Evolutionary conservation across 2,888 invertebrate species (phyloP).

Genomic region (Maniola hyperantus): DNA sequence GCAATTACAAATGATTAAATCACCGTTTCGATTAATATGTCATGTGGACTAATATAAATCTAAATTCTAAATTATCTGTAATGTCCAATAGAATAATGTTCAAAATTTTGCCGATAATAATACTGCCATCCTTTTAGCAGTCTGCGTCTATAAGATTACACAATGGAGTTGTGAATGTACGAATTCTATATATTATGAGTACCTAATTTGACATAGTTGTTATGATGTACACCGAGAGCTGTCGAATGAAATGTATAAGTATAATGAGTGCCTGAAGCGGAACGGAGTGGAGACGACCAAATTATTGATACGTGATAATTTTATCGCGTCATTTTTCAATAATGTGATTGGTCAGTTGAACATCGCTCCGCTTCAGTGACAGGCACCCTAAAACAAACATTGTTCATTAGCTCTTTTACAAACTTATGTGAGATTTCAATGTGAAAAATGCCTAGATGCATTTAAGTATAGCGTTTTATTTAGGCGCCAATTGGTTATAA

Average conservation of each 20-base stretch:
- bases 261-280: not conserved
- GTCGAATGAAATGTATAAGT: not conserved
- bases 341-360: too few relatives aligned
- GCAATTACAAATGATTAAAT: slow-evolving; percentile 1
- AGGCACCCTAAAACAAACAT: not conserved
- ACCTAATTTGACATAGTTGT: slow-evolving; percentile 16
- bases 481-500: slow-evolving; percentile 41
- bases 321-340: too few relatives aligned
- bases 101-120: slow-evolving; percentile 1
- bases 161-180: slow-evolving; percentile 6
- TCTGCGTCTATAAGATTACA: not conserved
- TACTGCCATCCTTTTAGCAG: not conserved
- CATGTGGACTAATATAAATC: slow-evolving; percentile 1
- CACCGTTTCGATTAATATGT: not conserved
- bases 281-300: too few relatives aligned
- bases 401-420: not conserved
- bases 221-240: not conserved
- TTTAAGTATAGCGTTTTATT: slow-evolving; percentile 24
- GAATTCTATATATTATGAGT: not conserved
- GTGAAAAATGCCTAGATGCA: slow-evolving; percentile 34
- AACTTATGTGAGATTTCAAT: slow-evolving; percentile 15
- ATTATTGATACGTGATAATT: too few relatives aligned
- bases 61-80: slow-evolving; percentile 7
- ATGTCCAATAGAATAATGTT: slow-evolving; percentile 6
- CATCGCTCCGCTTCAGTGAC: too few relatives aligned